phyloP scores from a whole-genome alignment of 1,140 invertebrate genomes.

The Argopecten irradians region DNA sequence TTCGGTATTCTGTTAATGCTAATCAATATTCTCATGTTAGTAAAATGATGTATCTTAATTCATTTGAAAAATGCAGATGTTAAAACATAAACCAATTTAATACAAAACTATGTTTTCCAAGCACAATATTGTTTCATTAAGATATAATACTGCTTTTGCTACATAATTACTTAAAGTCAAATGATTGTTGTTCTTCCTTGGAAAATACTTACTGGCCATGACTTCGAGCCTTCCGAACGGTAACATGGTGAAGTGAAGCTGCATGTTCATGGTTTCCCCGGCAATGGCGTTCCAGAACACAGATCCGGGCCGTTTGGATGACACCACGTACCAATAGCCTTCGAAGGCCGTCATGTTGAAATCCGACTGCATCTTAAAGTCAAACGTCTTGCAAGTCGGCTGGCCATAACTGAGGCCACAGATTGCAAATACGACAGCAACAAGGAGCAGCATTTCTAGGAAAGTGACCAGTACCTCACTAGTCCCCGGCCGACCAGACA shows the following conservation, averaged over 20 bases:
- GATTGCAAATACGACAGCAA: not conserved
- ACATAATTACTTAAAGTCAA: no score
- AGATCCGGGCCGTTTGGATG: not conserved
- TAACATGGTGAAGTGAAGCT: not conserved
- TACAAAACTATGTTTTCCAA: no score
- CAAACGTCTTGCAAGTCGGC: not conserved
- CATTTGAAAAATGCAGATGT: no score
- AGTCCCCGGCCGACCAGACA: not conserved
- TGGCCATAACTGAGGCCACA: not conserved
- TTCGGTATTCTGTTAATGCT: no score
- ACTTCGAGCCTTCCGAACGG: not conserved
- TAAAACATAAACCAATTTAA: no score
- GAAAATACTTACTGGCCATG: not conserved
- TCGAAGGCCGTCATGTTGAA: not conserved
- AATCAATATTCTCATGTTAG: no score
- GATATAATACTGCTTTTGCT: no score
- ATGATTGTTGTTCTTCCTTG: no score
- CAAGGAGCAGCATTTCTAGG: not conserved
- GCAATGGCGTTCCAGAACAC: slow-evolving; percentile 19
- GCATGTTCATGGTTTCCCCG: not conserved
- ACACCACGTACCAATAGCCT: not conserved
- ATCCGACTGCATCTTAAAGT: slow-evolving; percentile 9
- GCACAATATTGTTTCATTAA: no score
- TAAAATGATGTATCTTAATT: no score
- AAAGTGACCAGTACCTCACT: not conserved